Base-by-base conservation (phyloP, 2,888 invertebrate genomes). In the Ophioninae sp. region DNA sequence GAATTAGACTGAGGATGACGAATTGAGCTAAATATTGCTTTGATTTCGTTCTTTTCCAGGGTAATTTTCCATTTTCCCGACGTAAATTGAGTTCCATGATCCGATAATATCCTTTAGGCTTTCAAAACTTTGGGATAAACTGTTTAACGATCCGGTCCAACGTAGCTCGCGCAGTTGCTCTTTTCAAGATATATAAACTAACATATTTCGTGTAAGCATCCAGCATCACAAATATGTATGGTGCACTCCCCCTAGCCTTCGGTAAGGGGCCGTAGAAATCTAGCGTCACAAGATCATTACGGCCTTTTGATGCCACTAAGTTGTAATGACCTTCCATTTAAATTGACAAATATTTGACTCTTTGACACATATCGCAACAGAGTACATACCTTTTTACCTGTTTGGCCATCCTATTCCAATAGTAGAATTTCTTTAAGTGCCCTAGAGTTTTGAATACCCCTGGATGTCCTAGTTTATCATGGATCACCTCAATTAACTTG, bases 181-280 rank as follows among this genome's bases (percentile, higher is more conserved):
- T 74, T 37, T 86, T 83, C 7, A 89, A 21, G 0, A 87, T 81
- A 44, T 88, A 89, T 8, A 88, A 41, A 67, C 80, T 81, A 1
- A 88, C 81, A 70, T 83, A 88, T 72, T 89, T 88, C 6, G 86
- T 85, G 57, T 88, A 89, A 6, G 59, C 21, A 13, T 59, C 59
- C 7, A 59, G 59, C 21, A 21, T 59, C 1, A 59, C 59, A 13
- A 59, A 59, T 8, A 59, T 59, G 20, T 59, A 21, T 21, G 20
- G 59, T 7, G 59, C 21, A 20, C 59, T 20, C 21, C 59, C 59
- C 59, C 59, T 59, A 21, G 59, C 59, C 21, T 8, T 59, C 7
- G 59, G 59, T 21, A 59, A 5, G 21, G 59, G 59, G 7, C 59
- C 59, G 20, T 59, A 59, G 13, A 59, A 59, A 59, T 59, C 59